Conservation (phyloP, 2,797 vertebrate genomes). For the Myripristis jacobus region DNA sequence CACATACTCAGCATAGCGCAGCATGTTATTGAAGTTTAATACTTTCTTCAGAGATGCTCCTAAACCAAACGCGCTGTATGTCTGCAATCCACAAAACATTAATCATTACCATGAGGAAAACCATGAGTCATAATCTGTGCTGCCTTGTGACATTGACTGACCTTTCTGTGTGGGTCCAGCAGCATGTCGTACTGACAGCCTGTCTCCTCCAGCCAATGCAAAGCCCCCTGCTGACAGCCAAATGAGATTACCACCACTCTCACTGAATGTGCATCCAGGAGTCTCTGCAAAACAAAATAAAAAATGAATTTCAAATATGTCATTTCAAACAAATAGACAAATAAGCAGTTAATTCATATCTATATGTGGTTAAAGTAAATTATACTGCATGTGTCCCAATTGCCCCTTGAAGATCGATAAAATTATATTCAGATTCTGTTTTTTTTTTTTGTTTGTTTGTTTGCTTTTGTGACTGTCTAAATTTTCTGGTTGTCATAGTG, state of each 20-base stretch:
- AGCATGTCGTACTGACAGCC: conserved; percentile 67
- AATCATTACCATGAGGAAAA: neutral
- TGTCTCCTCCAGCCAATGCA: conserved; percentile 68
- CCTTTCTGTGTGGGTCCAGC: conserved; percentile 64
- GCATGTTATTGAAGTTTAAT: conserved; percentile 68
- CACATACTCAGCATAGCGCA: conserved; percentile 69
- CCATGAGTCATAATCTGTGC: neutral
- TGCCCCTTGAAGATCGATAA: too few species aligned
- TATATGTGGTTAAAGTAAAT: too few species aligned
- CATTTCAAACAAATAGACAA: neutral
- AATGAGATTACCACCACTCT: conserved; percentile 67
- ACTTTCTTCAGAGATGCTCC: conserved; percentile 64
- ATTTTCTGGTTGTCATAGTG: too few species aligned
- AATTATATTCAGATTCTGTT: too few species aligned
- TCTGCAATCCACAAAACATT: conserved; percentile 32
- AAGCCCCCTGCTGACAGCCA: conserved; percentile 66
- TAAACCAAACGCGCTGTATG: conserved; percentile 63
- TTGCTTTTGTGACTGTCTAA: too few species aligned
- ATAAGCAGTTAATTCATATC: neutral
- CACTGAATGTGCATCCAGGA: conserved; percentile 50
- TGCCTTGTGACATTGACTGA: conserved; percentile 22
- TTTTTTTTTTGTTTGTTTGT: too few species aligned
- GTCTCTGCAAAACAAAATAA: conserved; percentile 36
- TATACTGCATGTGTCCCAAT: too few species aligned
- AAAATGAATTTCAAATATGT: neutral